Conservation (phyloP, 2,113 vertebrate genomes). For the Coreoperca whiteheadi region DNA sequence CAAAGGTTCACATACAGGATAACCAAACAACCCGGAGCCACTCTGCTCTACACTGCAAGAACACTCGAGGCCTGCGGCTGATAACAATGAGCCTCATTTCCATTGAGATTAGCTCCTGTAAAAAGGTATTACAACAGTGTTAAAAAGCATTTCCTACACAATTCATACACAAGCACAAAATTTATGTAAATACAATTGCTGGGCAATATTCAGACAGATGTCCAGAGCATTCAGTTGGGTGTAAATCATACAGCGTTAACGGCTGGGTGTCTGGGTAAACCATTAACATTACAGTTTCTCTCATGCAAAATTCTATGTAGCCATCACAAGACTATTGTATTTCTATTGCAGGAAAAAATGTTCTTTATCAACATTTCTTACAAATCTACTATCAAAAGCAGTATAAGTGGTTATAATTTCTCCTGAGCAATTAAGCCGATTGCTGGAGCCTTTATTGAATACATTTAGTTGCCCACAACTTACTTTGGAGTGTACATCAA, state of each 20-base stretch:
- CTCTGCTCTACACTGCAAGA: constrained; percentile 48
- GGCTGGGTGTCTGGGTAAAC: constrained; percentile 35
- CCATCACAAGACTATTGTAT: background rate
- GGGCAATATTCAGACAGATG: constrained; percentile 64
- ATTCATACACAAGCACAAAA: constrained; percentile 59
- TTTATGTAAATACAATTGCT: constrained; percentile 65
- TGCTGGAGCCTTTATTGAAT: background rate
- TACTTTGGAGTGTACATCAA: background rate
- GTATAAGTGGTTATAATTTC: background rate
- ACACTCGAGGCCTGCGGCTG: constrained; percentile 67
- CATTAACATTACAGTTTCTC: constrained; percentile 28
- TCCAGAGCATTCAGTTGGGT: constrained; percentile 53
- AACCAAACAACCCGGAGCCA: constrained; percentile 71
- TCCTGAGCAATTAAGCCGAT: background rate
- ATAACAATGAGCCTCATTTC: constrained; percentile 80
- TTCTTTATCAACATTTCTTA: background rate
- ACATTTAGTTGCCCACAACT: background rate
- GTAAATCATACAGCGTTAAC: constrained; percentile 63
- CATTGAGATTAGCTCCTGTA: constrained; percentile 75
- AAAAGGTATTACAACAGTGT: constrained; percentile 72
- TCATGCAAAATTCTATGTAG: constrained; percentile 12
- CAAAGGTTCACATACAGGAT: constrained; percentile 71
- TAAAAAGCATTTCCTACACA: constrained; percentile 62
- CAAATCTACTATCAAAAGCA: background rate
- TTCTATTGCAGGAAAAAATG: background rate